Evolutionary conservation across 2,797 vertebrate genomes (phyloP).

Genomic region (Ctenopoma kingsleyae): DNA sequence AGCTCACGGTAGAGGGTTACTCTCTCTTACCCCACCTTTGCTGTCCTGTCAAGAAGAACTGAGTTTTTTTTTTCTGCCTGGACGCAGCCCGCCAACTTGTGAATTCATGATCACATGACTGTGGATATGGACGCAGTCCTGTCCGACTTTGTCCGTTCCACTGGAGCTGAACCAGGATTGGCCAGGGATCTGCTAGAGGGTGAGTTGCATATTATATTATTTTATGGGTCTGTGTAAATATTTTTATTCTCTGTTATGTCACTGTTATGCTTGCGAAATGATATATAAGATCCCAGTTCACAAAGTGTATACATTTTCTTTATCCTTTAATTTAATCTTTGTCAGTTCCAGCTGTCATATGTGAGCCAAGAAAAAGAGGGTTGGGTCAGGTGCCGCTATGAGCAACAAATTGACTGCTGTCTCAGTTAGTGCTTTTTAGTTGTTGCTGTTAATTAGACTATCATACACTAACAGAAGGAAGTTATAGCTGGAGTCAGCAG

Average conservation of each 20-base stretch:
- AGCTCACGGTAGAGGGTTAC: conserved; percentile 41
- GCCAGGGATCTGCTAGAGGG: conserved; percentile 96
- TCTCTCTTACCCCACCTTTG: conserved; percentile 15
- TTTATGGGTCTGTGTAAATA: not conserved
- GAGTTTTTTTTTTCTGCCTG: conserved; percentile 57
- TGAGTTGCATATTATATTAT: conserved; percentile 64
- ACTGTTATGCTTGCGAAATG: no score
- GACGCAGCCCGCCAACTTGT: conserved; percentile 73
- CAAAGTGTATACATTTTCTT: not conserved
- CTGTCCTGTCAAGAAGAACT: conserved; percentile 47
- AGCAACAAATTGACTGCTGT: conserved; percentile 12
- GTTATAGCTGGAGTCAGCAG: conserved; percentile 60
- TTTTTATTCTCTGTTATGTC: not conserved
- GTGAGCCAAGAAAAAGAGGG: not conserved
- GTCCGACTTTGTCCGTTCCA: conserved; percentile 98
- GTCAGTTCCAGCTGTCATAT: not conserved
- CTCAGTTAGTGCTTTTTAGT: conserved; percentile 23
- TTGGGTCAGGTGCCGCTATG: conserved; percentile 8
- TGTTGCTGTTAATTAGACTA: conserved; percentile 48
- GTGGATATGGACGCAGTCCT: conserved; percentile 97
- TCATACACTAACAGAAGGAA: conserved; percentile 45
- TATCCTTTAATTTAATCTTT: not conserved
- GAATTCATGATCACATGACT: conserved; percentile 92
- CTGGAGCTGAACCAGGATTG: conserved; percentile 96
- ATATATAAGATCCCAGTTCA: no score